Percentiles rank a stretch among this genome's conserved stretches.
phyloP scores from a whole-genome alignment of 2,113 vertebrate genomes.

The Pterocles gutturalis region DNA sequence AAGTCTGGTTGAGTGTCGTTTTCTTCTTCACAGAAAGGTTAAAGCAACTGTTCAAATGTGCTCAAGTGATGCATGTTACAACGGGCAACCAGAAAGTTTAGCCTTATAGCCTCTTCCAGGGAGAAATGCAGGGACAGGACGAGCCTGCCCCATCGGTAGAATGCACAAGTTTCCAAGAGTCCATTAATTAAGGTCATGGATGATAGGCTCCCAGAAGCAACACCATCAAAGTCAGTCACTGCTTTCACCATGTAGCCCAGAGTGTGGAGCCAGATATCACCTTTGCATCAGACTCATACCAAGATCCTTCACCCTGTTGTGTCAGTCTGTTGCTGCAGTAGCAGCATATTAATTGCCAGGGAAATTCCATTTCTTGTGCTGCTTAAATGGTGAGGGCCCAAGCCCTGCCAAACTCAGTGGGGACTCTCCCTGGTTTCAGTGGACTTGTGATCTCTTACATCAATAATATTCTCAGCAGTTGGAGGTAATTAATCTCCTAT shows the following conservation, averaged over 20 bases:
- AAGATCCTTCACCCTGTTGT: accelerated
- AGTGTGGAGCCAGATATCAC: background rate
- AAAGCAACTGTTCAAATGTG: background rate
- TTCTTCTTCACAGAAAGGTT: background rate
- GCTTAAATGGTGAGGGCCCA: background rate
- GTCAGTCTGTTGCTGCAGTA: background rate
- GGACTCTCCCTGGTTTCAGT: background rate
- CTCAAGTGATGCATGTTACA: background rate
- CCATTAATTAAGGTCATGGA: background rate
- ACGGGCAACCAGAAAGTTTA: background rate
- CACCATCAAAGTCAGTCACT: background rate
- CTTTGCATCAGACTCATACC: background rate
- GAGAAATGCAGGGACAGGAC: background rate
- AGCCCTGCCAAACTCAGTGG: background rate
- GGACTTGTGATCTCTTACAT: background rate
- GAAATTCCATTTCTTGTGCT: background rate
- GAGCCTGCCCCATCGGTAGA: background rate
- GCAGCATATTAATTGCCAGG: background rate
- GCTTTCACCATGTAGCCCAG: background rate
- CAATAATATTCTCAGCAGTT: background rate
- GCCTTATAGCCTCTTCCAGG: background rate
- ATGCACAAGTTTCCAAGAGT: background rate
- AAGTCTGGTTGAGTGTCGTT: background rate
- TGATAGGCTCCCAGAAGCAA: background rate
- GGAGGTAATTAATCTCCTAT: background rate